Evolutionary conservation across 2,888 invertebrate genomes (phyloP).

Genomic region (Catocala fraxini): DNA sequence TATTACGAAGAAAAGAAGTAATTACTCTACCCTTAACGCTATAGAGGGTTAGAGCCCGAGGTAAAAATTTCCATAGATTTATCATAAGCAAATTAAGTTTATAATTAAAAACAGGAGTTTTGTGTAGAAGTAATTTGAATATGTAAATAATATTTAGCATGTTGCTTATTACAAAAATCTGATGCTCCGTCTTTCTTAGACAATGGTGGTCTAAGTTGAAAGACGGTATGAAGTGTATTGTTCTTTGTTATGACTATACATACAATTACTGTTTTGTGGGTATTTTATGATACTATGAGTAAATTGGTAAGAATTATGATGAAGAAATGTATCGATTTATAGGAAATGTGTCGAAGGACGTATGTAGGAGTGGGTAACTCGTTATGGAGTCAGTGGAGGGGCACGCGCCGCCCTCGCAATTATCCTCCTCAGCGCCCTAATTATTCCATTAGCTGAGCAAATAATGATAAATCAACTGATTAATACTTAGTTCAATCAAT

Average conservation of each 20-base stretch:
- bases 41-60: slow-evolving; percentile 84
- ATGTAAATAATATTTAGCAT: slow-evolving; percentile 81
- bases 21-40: slow-evolving; percentile 86
- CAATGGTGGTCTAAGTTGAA: slow-evolving; percentile 30
- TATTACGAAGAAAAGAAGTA: slow-evolving; percentile 88
- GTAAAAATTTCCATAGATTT: slow-evolving; percentile 88
- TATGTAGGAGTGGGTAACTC: slow-evolving; percentile 57
- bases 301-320: slow-evolving; percentile 8
- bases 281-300: background rate
- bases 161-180: slow-evolving; percentile 65
- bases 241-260: too few relatives aligned
- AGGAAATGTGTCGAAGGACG: slow-evolving; percentile 28
- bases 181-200: slow-evolving; percentile 37
- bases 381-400: slow-evolving; percentile 50
- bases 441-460: slow-evolving; percentile 82
- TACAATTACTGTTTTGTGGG: too few relatives aligned
- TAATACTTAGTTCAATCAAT: slow-evolving; percentile 56
- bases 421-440: slow-evolving; percentile 70
- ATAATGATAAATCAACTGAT: slow-evolving; percentile 77
- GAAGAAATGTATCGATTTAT: slow-evolving; percentile 21
- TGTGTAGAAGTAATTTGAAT: slow-evolving; percentile 86
- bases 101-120: slow-evolving; percentile 88
- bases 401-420: slow-evolving; percentile 59
- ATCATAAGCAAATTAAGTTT: slow-evolving; percentile 88
- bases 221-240: slow-evolving; percentile 12